A percentile compares a stretch with the other conserved stretches of the same genome.
Evolutionary conservation across 2,888 invertebrate species (phyloP).

Genomic region (Tillus elongatus): DNA sequence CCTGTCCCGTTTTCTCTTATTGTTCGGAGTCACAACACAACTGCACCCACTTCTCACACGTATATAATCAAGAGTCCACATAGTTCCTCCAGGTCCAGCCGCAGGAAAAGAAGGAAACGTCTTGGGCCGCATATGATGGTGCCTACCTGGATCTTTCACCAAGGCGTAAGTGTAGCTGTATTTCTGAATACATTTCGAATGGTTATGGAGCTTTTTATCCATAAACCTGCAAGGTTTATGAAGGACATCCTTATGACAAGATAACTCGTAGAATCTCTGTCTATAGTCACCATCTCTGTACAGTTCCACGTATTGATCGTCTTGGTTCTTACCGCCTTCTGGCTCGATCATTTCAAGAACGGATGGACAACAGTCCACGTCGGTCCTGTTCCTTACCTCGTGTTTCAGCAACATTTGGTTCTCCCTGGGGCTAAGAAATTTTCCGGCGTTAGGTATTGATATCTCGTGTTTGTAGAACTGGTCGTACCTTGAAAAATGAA

Average conservation of each 20-base stretch:
- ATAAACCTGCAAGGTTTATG: slow-evolving; percentile 65
- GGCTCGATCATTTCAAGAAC: slow-evolving; percentile 69
- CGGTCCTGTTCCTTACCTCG: slow-evolving; percentile 37
- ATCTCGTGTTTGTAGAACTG: slow-evolving; percentile 30
- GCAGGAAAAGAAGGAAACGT: slow-evolving; percentile 46
- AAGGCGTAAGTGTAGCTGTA: slow-evolving; percentile 79
- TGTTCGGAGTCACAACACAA: slow-evolving; percentile 60
- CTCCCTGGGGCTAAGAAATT: slow-evolving; percentile 52
- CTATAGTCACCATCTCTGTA: slow-evolving; percentile 61
- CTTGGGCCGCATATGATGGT: slow-evolving; percentile 29
- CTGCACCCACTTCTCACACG: slow-evolving; percentile 75
- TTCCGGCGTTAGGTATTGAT: slow-evolving; percentile 30
- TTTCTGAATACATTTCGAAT: slow-evolving; percentile 73
- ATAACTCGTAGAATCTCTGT: slow-evolving; percentile 70
- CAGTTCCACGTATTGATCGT: slow-evolving; percentile 62
- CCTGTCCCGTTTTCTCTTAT: slow-evolving; percentile 26
- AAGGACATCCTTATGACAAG: slow-evolving; percentile 61
- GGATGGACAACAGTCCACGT: slow-evolving; percentile 74
- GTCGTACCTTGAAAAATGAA: slow-evolving; percentile 29
- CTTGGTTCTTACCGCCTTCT: slow-evolving; percentile 64
- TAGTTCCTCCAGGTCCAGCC: slow-evolving; percentile 39
- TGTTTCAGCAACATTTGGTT: slow-evolving; percentile 52
- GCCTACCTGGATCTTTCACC: slow-evolving; percentile 53
- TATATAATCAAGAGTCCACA: slow-evolving; percentile 76
- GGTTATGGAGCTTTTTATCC: slow-evolving; percentile 57